Evolutionary conservation across 2,797 vertebrate species (phyloP), one percentile per base, ranked within the genome.

Genomic region (Rhinogobio ventralis): DNA sequence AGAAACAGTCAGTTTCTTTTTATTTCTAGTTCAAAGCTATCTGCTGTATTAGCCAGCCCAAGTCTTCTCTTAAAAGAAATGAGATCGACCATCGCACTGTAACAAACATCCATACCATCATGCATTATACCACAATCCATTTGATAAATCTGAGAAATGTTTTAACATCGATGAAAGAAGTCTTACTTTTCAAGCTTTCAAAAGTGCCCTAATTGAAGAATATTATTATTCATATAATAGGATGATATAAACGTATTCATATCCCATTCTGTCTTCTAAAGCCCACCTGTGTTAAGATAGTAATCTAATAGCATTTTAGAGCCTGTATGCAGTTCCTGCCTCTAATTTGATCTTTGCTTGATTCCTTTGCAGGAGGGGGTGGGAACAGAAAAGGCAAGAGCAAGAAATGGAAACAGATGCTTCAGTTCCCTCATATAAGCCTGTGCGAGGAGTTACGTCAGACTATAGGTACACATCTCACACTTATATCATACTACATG

Each of bases 341-440:
- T 88, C 77, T 88, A 81, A 86, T 82, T 60, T 72, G 45, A 87
- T 88, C 77, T 88, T 72, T 82, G 75, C 67, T 86, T 28, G 55
- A 67, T 86, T 90, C 86, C 81, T 90, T 92, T 88, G 15, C 94
- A 99, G 98, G 98, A 90, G 97, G 98, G 3, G 97, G 96, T 0
- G 98, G 98, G 74, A 99, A 97, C 94, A 92, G 98, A 88, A 99
- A 99, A 94, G 98, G 98, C 91, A 99, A 99, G 90, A 99, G 98
- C 91, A 99, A 99, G 94, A 99, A 99, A 94, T 99, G 98, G 98
- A 97, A 98, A 87, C 97, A 99, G 95, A 98, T 99, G 97, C 94
- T 99, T 45, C 98, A 98, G 94, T 99, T 99, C 57, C 98, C 98
- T 23, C 98, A 99, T 87, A 95, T 99, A 83, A 99, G 98, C 91